Evolutionary conservation across 2,113 vertebrate genomes (phyloP).

Genomic region (Sarotherodon lohbergeri): DNA sequence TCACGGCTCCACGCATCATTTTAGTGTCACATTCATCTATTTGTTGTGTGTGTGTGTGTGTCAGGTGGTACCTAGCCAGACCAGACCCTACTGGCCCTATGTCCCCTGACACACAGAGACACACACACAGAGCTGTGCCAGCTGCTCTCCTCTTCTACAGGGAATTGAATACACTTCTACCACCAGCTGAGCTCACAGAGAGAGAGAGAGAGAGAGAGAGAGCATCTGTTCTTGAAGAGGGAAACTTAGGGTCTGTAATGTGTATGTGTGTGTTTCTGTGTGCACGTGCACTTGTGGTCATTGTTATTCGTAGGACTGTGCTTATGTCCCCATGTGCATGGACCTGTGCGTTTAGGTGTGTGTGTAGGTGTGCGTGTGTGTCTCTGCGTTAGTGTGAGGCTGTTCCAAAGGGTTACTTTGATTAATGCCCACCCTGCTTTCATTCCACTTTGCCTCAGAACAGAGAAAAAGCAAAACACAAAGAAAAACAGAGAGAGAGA

Average conservation of each 20-base stretch:
- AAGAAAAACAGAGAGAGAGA: background rate
- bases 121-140: constrained; percentile 48
- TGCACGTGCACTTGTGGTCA: background rate
- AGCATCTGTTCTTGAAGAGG: constrained; percentile 9
- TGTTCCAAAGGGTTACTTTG: constrained; percentile 73
- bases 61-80: constrained; percentile 43
- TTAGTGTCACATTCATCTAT: constrained; percentile 65
- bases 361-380: background rate
- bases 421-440: constrained; percentile 83
- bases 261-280: background rate
- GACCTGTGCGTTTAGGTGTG: background rate
- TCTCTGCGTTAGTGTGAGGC: background rate
- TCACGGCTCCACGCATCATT: constrained; percentile 52
- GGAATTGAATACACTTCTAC: constrained; percentile 48
- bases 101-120: constrained; percentile 29
- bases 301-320: background rate
- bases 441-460: constrained; percentile 73
- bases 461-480: constrained; percentile 69
- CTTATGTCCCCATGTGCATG: background rate
- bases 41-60: background rate
- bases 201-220: background rate
- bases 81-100: background rate
- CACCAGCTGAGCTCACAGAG: constrained; percentile 57
- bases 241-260: background rate
- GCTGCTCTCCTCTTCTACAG: constrained; percentile 50